Conservation (phyloP, 2,797 vertebrate genomes). For the Prunella strophiata region DNA sequence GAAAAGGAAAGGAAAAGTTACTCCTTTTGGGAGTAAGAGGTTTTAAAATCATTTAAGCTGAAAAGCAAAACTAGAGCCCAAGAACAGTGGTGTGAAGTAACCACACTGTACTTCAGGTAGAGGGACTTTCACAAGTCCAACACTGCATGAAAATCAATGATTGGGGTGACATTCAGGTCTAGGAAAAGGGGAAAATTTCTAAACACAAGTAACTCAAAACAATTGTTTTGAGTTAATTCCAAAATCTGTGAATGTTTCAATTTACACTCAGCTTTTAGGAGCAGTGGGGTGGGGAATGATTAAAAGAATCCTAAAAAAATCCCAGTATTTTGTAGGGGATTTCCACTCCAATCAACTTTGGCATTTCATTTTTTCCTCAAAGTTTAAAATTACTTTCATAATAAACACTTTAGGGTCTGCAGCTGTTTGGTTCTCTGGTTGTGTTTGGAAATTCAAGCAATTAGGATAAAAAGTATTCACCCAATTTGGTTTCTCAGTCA, state of each 20-base stretch:
- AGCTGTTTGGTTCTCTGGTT: background rate
- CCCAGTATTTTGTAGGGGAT: background rate
- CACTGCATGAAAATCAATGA: background rate
- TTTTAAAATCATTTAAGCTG: background rate
- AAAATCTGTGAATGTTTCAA: background rate
- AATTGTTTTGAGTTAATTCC: background rate
- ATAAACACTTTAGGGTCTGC: background rate
- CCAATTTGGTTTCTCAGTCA: background rate
- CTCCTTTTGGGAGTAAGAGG: background rate
- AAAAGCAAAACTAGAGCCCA: background rate
- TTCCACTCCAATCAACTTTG: background rate
- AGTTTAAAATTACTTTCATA: background rate
- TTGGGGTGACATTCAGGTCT: background rate
- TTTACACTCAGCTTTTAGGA: background rate
- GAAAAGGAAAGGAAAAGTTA: background rate
- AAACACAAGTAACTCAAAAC: background rate
- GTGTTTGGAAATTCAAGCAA: background rate
- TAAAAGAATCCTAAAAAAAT: background rate
- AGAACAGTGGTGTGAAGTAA: background rate
- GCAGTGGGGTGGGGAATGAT: fast-evolving
- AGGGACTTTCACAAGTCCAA: background rate
- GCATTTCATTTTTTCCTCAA: background rate
- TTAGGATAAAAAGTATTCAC: constrained; percentile 6
- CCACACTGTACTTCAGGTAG: background rate
- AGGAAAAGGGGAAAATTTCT: background rate